A percentile compares a stretch with the other conserved stretches of the same genome.
Conservation (phyloP, 2,797 vertebrate genomes). For the Neosilurus hyrtlii region DNA sequence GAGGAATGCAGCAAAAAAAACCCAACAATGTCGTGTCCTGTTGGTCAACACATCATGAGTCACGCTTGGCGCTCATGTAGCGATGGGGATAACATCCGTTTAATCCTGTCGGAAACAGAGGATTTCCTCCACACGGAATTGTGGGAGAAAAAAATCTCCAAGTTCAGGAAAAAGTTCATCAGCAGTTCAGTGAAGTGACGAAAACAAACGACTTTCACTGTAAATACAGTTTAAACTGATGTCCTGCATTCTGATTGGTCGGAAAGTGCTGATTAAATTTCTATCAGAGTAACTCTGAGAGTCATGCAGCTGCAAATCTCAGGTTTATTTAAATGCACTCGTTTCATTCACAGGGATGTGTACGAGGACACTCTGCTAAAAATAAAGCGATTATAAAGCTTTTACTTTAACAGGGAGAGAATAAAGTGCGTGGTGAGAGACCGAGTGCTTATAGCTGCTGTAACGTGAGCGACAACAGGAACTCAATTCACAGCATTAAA, state of each 20-base stretch:
- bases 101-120: not conserved
- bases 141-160: not conserved
- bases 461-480: not conserved
- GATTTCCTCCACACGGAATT: not conserved
- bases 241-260: not conserved
- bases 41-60: not conserved
- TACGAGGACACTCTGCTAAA: not conserved
- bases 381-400: not conserved
- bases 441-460: not conserved
- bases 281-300: not conserved
- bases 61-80: not conserved
- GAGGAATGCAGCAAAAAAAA: not conserved
- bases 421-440: not conserved
- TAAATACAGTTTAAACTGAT: not conserved
- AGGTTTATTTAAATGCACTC: not conserved
- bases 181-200: not conserved
- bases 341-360: not conserved
- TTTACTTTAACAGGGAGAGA: not conserved
- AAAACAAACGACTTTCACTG: too few relatives aligned
- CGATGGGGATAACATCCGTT: not conserved
- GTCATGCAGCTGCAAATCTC: not conserved
- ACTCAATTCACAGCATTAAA: not conserved
- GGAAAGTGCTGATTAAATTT: not conserved
- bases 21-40: constrained; percentile 46
- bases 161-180: not conserved